These are phyloP conservation scores for Hydrochoerus hydrochaeris DNA, from an alignment of 2,113 vertebrate species.

Conservation along the genomic window DNA sequence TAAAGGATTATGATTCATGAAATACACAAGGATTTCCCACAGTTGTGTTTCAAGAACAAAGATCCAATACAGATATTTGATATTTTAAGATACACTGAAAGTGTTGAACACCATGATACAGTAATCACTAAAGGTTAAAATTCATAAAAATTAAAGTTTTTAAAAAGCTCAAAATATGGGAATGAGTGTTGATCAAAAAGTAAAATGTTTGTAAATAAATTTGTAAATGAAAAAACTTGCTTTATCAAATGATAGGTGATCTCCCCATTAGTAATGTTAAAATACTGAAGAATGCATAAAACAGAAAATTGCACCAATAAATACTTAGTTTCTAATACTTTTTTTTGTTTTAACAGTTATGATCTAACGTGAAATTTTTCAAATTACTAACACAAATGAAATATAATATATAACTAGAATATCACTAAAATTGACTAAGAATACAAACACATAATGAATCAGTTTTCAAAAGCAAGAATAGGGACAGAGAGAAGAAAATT, in stretches of 20 bases:
- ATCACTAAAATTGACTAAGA: background rate
- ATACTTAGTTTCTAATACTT: background rate
- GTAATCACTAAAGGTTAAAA: background rate
- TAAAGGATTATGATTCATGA: background rate
- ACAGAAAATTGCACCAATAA: background rate
- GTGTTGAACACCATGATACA: background rate
- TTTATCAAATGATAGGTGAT: background rate
- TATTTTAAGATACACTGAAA: background rate
- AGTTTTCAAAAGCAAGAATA: background rate
- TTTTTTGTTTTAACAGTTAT: background rate
- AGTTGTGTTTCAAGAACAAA: background rate
- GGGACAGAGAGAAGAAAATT: rapidly evolving
- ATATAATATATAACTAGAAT: background rate
- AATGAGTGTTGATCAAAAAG: background rate
- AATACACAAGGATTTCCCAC: background rate
- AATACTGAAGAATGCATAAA: background rate
- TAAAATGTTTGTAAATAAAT: background rate
- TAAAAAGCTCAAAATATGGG: background rate
- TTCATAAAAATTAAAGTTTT: background rate
- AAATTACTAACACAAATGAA: background rate
- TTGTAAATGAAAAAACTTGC: background rate
- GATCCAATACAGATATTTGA: background rate
- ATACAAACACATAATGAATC: background rate
- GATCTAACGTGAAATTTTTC: background rate
- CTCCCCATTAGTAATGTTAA: background rate